Conservation (phyloP, 1,140 invertebrate genomes). For the Platyscapa corneri region DNA sequence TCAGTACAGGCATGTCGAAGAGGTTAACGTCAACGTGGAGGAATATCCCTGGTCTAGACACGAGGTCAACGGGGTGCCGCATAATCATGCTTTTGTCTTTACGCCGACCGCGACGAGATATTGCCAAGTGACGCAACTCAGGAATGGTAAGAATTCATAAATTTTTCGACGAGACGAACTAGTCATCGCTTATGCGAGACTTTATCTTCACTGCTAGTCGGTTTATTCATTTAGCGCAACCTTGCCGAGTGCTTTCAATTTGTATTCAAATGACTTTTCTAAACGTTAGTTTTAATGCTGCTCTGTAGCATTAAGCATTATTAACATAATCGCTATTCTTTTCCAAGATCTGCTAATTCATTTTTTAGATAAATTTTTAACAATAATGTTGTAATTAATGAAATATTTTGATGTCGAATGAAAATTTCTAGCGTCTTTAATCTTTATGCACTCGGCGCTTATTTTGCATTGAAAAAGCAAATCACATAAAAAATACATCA, state of each 20-base stretch:
- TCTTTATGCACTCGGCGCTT: too few relatives aligned
- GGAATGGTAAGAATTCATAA: conserved; percentile 76
- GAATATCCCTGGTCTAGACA: conserved; percentile 84
- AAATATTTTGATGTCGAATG: too few relatives aligned
- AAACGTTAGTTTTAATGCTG: neutral
- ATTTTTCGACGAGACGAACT: neutral
- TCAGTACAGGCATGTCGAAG: conserved; percentile 81
- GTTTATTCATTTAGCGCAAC: neutral
- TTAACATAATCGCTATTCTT: too few relatives aligned
- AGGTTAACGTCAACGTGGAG: conserved; percentile 80
- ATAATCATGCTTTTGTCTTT: conserved; percentile 85
- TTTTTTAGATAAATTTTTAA: too few relatives aligned
- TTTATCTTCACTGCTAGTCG: neutral
- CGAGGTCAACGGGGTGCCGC: conserved; percentile 74
- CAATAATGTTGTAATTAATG: too few relatives aligned
- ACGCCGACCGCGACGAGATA: conserved; percentile 78
- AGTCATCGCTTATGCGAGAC: neutral
- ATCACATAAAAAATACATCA: too few relatives aligned
- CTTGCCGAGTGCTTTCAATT: neutral
- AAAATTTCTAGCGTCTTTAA: too few relatives aligned
- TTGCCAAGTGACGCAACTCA: conserved; percentile 78
- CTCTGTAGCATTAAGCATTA: too few relatives aligned
- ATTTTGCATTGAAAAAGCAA: too few relatives aligned
- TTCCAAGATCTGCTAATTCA: too few relatives aligned
- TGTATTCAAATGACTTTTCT: neutral